Conservation (phyloP, 2,113 vertebrate species). For the Nothoprocta pentlandii region DNA sequence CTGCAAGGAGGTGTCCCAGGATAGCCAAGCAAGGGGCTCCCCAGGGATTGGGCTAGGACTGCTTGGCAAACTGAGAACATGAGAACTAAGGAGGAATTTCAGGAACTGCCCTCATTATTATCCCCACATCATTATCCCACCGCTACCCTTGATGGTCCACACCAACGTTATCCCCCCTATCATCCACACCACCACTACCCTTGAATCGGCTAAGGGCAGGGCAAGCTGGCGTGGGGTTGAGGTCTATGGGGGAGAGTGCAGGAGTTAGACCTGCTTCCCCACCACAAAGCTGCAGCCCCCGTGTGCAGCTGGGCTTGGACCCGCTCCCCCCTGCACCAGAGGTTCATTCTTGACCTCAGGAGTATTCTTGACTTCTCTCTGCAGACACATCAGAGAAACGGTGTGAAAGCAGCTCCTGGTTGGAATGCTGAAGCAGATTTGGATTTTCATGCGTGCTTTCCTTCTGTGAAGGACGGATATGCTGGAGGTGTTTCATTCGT, state of each 20-base stretch:
- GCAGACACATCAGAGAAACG: neutral
- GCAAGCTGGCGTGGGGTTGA: neutral
- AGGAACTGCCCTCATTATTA: too few species aligned
- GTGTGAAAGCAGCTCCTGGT: neutral
- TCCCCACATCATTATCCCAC: too few species aligned
- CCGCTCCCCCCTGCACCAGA: rapidly evolving
- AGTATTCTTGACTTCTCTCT: too few species aligned
- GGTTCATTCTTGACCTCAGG: neutral
- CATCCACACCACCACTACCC: too few species aligned
- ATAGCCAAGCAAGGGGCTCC: neutral
- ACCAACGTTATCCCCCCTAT: too few species aligned
- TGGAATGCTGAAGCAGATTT: neutral
- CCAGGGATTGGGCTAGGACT: rapidly evolving
- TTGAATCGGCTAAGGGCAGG: rapidly evolving
- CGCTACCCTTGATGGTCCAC: too few species aligned
- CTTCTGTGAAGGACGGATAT: constrained; percentile 25
- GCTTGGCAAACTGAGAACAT: neutral
- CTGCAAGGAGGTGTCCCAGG: neutral
- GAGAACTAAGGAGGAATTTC: too few species aligned
- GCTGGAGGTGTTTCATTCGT: neutral
- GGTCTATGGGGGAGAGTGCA: neutral
- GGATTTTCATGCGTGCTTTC: neutral
- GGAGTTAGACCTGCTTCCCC: neutral
- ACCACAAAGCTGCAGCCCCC: neutral
- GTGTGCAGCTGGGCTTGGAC: neutral